Percentiles rank a stretch among this genome's conserved stretches.
These are phyloP conservation scores for Nerophis ophidion DNA, from an alignment of 2,113 vertebrate species.

Conservation along the genomic window DNA sequence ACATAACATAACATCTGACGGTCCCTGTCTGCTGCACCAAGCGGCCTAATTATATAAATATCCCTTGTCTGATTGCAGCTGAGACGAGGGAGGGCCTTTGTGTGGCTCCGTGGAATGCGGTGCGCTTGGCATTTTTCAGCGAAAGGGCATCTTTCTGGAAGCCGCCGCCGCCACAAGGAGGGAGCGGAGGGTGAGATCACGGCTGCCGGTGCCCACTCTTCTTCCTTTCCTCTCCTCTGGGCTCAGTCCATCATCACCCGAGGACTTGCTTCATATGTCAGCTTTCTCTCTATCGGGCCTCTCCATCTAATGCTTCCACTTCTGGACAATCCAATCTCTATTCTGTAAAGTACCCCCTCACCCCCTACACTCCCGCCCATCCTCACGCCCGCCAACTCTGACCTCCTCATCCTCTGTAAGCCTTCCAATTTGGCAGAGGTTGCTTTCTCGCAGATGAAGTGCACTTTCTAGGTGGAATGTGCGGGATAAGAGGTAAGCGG, in stretches of 20 bases:
- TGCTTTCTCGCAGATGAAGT: conserved; percentile 13
- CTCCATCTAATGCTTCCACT: conserved; percentile 22
- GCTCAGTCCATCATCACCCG: conserved; percentile 30
- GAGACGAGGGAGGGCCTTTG: conserved; percentile 64
- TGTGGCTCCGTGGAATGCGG: conserved; percentile 65
- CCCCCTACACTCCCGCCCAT: neutral
- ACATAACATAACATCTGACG: conserved; percentile 47
- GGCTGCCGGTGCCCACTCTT: conserved; percentile 68
- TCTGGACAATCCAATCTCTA: conserved; percentile 36
- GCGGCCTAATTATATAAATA: conserved; percentile 68
- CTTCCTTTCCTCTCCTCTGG: conserved; percentile 11
- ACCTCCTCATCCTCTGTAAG: conserved; percentile 6
- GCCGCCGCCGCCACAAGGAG: conserved; percentile 54
- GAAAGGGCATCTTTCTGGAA: conserved; percentile 73
- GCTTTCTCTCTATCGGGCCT: conserved; percentile 2
- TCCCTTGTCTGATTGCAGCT: conserved; percentile 66
- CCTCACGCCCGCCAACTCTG: conserved; percentile 4
- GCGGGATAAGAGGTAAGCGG: conserved; percentile 3
- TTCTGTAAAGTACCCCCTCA: conserved; percentile 8
- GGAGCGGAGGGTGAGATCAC: conserved; percentile 58
- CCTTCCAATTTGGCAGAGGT: conserved; percentile 11
- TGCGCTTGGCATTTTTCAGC: conserved; percentile 72
- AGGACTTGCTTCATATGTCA: conserved; percentile 15
- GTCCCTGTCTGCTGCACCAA: conserved; percentile 41
- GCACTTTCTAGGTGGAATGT: conserved; percentile 34